Evolutionary conservation across 92 coral and sea anemone genomes (phyloP), one percentile per base, ranked within the genome.

Genomic region (Scolanthus callimorphus): DNA sequence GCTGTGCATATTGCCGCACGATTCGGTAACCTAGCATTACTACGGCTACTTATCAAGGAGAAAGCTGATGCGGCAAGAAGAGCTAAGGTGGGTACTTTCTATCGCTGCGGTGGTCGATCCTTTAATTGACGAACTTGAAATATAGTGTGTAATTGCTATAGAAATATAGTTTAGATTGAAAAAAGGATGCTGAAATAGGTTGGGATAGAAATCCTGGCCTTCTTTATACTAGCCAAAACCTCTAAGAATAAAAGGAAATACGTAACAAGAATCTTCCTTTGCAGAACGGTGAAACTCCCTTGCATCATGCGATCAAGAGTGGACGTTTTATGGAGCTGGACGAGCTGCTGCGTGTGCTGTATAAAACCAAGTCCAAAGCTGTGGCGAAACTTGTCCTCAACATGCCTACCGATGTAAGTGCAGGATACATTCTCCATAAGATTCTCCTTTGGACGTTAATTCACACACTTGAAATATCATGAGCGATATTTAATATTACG

Each of bases 211-310:
- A n/a, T n/a, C n/a, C n/a, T n/a, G n/a, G n/a, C n/a, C n/a, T n/a
- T n/a, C n/a, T n/a, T n/a, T n/a, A n/a, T n/a, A n/a, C n/a, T n/a
- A n/a, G n/a, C n/a, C n/a, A n/a, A n/a, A n/a, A n/a, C n/a, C n/a
- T n/a, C n/a, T n/a, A n/a, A n/a, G n/a, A n/a, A n/a, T n/a, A n/a
- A n/a, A n/a, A n/a, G n/a, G n/a, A n/a, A n/a, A n/a, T n/a, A 4
- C 4, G 31, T 55, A 24, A 55, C 38, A 10, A 4, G 12, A 25
- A 17, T 60, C 27, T 20, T 43, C 49, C 25, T 51, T 63, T 31
- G 8, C 65, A 92, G 98, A 92, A 85, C 55, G 98, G 98, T 9
- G 98, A 92, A 73, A 88, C 96, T 20, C 90, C 98, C 0, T 83
- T 92, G 10, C 98, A 92, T 39, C 88, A 89, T 39, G 96, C 98